Evolutionary conservation across 2,888 invertebrate species (phyloP), one percentile per base, ranked within the genome.

Genomic region (Diploptera punctata): DNA sequence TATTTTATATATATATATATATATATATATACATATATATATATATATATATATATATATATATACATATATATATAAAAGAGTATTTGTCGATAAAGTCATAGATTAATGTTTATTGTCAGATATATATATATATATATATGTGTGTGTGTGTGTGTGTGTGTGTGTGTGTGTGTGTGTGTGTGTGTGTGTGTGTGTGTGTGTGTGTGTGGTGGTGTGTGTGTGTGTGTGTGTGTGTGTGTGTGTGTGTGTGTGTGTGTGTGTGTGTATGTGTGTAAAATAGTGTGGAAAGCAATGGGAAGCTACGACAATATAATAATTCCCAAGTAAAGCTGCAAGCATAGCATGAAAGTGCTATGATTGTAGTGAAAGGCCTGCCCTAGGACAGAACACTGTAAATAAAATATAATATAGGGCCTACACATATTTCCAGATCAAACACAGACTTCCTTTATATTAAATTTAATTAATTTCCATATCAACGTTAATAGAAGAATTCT

Each of bases 91-190:
- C n/a, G n/a, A n/a, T n/a, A n/a, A n/a, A n/a, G n/a, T n/a, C n/a
- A n/a, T n/a, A n/a, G n/a, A n/a, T n/a, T n/a, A n/a, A n/a, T n/a
- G n/a, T n/a, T n/a, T n/a, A n/a, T n/a, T n/a, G n/a, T n/a, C n/a
- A n/a, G n/a, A n/a, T n/a, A n/a, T n/a, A n/a, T n/a, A n/a, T 7
- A 7, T n/a, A 47, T 47, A n/a, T 47, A 47, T 47, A n/a, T 47
- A 47, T 47, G n/a, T 47, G n/a, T 47, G n/a, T 47, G n/a, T 47
- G n/a, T 47, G n/a, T 47, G n/a, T 47, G n/a, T 47, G n/a, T 47
- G n/a, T 47, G n/a, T 47, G n/a, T 47, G n/a, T 47, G n/a, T 47
- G n/a, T n/a, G 13, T 38, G 38, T 38, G 13, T 38, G 38, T 38
- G 13, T 38, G 38, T 38, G 13, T 38, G 38, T 38, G 13, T 38